Conservation (phyloP, 2,113 vertebrate species). For the Thermophis baileyi region DNA sequence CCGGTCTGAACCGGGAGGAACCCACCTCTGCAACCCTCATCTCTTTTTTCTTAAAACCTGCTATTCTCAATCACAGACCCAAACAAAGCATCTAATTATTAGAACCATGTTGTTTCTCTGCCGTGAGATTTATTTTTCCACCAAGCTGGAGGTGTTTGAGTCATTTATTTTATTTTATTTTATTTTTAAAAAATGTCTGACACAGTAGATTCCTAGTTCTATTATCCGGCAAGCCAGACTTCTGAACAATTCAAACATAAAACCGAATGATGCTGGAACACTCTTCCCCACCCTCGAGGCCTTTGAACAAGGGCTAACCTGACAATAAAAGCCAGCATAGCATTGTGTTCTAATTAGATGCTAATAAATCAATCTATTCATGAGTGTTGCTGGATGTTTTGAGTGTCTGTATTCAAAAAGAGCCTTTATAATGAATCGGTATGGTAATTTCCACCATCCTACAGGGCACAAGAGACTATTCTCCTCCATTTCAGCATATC, state of each 20-base stretch:
- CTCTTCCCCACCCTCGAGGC: not conserved
- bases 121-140: conserved; percentile 15
- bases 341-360: rapidly evolving
- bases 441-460: not conserved
- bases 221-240: conserved; percentile 24
- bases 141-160: not conserved
- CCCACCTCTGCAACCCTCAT: too few species aligned
- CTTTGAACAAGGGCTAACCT: not conserved
- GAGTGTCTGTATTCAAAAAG: not conserved
- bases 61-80: conserved; percentile 41
- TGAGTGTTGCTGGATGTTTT: not conserved
- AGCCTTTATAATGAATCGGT: not conserved
- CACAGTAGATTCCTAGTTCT: not conserved
- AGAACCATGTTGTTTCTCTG: not conserved
- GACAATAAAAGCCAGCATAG: not conserved
- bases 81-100: conserved; percentile 28
- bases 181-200: not conserved
- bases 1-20: too few species aligned
- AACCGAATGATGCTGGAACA: not conserved
- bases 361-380: not conserved
- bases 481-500: not conserved
- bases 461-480: not conserved
- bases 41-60: conserved; percentile 34
- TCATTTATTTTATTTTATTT: conserved; percentile 5
- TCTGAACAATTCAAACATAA: not conserved